Evolutionary conservation across 2,888 invertebrate species (phyloP).

Genomic region (Hoplodrina ambigua): DNA sequence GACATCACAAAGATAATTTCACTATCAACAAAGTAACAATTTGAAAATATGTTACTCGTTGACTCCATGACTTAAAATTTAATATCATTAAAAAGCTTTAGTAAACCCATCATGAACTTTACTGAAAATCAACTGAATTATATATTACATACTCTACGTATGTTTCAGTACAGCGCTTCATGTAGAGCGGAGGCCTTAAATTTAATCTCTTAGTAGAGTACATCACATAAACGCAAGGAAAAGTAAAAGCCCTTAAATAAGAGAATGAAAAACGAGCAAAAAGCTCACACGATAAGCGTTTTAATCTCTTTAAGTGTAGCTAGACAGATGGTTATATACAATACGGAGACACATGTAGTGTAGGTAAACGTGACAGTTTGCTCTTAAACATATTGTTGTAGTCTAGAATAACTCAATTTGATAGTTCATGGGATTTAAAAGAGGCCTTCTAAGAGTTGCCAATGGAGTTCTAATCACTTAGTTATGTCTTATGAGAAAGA

Average conservation of each 20-base stretch:
- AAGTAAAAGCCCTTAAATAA: conserved; percentile 85
- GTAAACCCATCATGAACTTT: conserved; percentile 4
- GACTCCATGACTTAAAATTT: not conserved
- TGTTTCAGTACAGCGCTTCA: conserved; percentile 40
- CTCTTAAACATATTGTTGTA: conserved; percentile 21
- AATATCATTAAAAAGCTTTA: conserved; percentile 3
- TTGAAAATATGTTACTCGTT: not conserved
- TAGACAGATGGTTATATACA: conserved; percentile 60
- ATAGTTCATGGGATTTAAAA: not conserved
- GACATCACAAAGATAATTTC: not conserved
- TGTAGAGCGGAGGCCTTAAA: conserved; percentile 69
- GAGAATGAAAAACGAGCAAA: conserved; percentile 86
- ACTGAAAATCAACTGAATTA: conserved; percentile 43
- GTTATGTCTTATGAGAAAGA: not conserved
- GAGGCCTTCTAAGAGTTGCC: not conserved
- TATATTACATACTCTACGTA: conserved; percentile 35
- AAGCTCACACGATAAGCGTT: conserved; percentile 84
- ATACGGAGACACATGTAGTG: conserved; percentile 26
- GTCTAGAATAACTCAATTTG: not conserved
- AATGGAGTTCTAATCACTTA: not conserved
- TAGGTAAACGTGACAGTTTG: conserved; percentile 13
- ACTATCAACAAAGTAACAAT: not conserved
- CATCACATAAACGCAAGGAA: conserved; percentile 80
- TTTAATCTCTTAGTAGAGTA: conserved; percentile 83
- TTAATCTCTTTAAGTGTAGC: conserved; percentile 87